Evolutionary conservation across 2,888 invertebrate species (phyloP), one percentile per base, ranked within the genome.

Genomic region (Odontothrips loti): DNA sequence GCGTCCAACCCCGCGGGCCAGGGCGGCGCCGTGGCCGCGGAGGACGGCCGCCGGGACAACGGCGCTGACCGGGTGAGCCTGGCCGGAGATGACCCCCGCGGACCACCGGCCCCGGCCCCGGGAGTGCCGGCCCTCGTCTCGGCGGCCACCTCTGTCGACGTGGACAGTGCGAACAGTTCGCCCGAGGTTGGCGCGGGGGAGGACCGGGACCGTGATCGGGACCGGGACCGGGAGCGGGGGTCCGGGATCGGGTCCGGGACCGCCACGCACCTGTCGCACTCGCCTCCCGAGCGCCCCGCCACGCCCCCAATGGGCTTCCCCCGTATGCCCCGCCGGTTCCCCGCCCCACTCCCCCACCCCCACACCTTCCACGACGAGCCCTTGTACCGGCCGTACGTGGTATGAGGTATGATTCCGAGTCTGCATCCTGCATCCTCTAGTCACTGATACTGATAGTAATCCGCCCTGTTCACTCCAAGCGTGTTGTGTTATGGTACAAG

Each of bases 371-470:
- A 82, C 82, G 83, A 87, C 80, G 87, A 87, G 83, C 86, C 87
- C 17, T 86, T 88, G 43, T 88, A 88, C 84, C 86, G 88, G 82
- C 88, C 88, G 81, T 88, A 88, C 84, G 88, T 88, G 81, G 68
- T 75, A 75, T 75, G 68, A 75, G 68, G n/a, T n/a, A n/a, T n/a
- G n/a, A n/a, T n/a, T n/a, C 58, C 58, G 20, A 0, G 51, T 10
- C 11, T 6, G 15, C 58, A 43, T 6, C 34, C 34, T 6, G 34
- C 34, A 43, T 6, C 6, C 2, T 43, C 34, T 43, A 43, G 34
- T 43, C 34, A n/a, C n/a, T n/a, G n/a, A n/a, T 43, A 43, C 3
- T 43, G 34, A 43, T 6, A 43, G 34, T 2, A 43, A 43, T 4
- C 34, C 34, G 6, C 34, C 34, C 3, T 43, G 34, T 43, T 43